Percentiles rank a stretch among this genome's conserved stretches.
Evolutionary conservation across 2,888 invertebrate genomes (phyloP).

Genomic region (Liopterus haemorrhoidalis): DNA sequence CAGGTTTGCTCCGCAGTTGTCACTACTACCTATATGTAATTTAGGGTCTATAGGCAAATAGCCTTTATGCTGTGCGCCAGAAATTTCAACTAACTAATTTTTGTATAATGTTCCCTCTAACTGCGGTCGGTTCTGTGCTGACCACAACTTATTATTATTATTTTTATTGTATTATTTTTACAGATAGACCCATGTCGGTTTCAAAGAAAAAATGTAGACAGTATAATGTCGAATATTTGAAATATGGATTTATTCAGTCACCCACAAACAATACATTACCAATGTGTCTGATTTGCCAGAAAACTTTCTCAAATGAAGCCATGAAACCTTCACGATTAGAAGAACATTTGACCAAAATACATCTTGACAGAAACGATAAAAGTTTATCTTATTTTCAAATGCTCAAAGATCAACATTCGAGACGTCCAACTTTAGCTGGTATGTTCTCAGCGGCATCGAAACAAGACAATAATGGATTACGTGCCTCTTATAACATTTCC

Average conservation of each 20-base stretch:
- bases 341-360: slow-evolving; percentile 25
- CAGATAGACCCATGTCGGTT: not conserved
- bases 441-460: slow-evolving; percentile 23
- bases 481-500: slow-evolving; percentile 31
- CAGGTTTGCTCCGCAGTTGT: no score
- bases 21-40: no score
- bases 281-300: slow-evolving; percentile 15
- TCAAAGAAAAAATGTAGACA: slow-evolving; percentile 23
- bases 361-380: slow-evolving; percentile 24
- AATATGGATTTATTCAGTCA: slow-evolving; percentile 18
- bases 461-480: slow-evolving; percentile 28
- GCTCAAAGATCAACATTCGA: slow-evolving; percentile 22
- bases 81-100: no score
- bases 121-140: no score
- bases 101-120: no score
- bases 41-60: no score
- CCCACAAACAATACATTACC: slow-evolving; percentile 14
- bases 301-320: slow-evolving; percentile 22
- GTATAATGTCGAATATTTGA: slow-evolving; percentile 24
- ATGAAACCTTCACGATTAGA: slow-evolving; percentile 26
- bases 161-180: no score
- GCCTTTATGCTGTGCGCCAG: no score
- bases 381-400: slow-evolving; percentile 23
- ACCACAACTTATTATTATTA: no score
- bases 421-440: slow-evolving; percentile 19